Conservation (phyloP, 2,888 invertebrate genomes). For the Epinotia brunnichana region DNA sequence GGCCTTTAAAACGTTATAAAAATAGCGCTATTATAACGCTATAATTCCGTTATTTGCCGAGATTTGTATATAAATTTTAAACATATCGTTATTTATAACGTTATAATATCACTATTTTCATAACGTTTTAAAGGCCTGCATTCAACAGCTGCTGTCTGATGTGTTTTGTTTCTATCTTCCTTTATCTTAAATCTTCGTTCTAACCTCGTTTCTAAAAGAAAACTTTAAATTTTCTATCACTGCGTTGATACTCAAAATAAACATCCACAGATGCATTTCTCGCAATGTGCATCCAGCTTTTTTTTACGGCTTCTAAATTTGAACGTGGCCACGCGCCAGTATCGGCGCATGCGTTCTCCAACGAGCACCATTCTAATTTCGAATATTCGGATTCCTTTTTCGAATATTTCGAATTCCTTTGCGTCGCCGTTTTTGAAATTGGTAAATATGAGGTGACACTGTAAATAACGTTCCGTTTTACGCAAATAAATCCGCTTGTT, state of each 20-base stretch:
- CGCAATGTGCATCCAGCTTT: conserved; percentile 75
- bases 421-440: conserved; percentile 49
- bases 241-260: conserved; percentile 63
- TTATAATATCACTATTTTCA: too few relatives aligned
- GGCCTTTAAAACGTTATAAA: too few relatives aligned
- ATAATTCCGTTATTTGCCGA: too few relatives aligned
- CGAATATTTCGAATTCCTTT: conserved; percentile 38
- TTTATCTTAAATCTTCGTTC: not conserved
- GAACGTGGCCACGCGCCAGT: conserved; percentile 80
- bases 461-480: conserved; percentile 46
- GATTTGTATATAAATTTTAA: too few relatives aligned
- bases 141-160: not conserved
- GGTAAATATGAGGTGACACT: conserved; percentile 61
- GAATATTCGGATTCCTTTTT: conserved; percentile 52
- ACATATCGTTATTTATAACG: too few relatives aligned
- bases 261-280: conserved; percentile 74
- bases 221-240: conserved; percentile 48
- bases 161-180: conserved; percentile 1
- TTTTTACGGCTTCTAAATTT: conserved; percentile 78
- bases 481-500: conserved; percentile 34
- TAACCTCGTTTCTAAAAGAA: conserved; percentile 11
- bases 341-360: conserved; percentile 66
- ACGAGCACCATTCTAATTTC: conserved; percentile 63
- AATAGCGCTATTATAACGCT: too few relatives aligned
- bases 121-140: too few relatives aligned